Evolutionary conservation across 2,113 vertebrate species (phyloP), one percentile per base, ranked within the genome.

Genomic region (Oxyura jamaicensis): DNA sequence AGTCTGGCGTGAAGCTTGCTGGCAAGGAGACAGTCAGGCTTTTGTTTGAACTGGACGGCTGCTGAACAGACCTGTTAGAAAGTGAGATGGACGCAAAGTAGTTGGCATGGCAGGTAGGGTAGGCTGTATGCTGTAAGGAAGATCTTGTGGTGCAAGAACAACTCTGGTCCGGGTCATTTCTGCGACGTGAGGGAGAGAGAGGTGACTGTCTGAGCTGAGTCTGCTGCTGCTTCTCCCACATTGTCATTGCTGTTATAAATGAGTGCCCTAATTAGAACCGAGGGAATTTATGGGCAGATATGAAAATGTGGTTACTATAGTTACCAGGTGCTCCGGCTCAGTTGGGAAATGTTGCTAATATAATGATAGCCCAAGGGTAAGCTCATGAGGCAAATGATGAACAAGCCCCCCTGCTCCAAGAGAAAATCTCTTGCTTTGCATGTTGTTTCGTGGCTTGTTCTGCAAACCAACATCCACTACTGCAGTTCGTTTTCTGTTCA

Each of bases 271-370:
- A 97, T 97, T 96, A 97, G 92, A 96, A 95, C 50, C 8, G 0
- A 86, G 92, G 83, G 92, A 93, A 95, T 96, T 93, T 94, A 94
- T 83, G 82, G 92, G 72, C 83, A 94, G 93, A 87, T 96, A 96
- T 91, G 90, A 94, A 96, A 97, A 97, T 90, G 59, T 72, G 48
- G 97, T 97, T 97, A 80, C 96, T 92, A 97, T 97, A 91, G 95
- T 87, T 91, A 97, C 95, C 94, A 97, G 96, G 93, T 97, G 84
- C 83, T 94, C 52, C 68, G 75, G 72, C 88, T 96, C 88, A 91
- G 86, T 77, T 13, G 29, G 86, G 77, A 94, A 93, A 91, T 90
- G 93, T 88, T 5, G 42, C 88, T 94, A 92, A 82, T 91, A 75
- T 90, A 89, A 96, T 86, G 88, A 92, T 87, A 95, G 86, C 95